Evolutionary conservation across 2,113 vertebrate genomes (phyloP).

Genomic region (Micronycteris hirsuta): DNA sequence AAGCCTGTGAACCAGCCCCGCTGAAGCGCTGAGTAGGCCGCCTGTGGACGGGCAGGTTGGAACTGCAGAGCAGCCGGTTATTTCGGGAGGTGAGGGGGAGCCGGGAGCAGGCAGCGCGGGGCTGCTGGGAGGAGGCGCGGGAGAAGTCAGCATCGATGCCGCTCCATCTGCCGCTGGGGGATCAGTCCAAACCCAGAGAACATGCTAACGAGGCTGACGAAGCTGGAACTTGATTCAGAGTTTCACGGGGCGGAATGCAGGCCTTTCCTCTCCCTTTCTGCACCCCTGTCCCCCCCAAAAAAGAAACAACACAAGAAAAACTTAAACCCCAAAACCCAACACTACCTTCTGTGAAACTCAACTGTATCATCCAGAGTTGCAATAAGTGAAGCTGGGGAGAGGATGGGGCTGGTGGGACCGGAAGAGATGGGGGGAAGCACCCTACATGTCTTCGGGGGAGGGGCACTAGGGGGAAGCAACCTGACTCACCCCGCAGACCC

Average conservation of each 20-base stretch:
- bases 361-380: not conserved
- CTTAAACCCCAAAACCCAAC: not conserved
- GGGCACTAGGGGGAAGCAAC: not conserved
- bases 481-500: accelerated
- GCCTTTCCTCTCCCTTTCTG: not conserved
- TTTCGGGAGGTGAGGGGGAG: not conserved
- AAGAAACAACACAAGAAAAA: not conserved
- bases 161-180: not conserved
- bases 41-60: accelerated
- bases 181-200: not conserved
- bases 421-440: accelerated
- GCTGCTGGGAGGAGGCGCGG: not conserved
- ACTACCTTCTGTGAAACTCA: not conserved
- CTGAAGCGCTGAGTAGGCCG: not conserved
- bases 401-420: not conserved
- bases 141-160: not conserved
- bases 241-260: not conserved
- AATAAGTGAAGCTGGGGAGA: not conserved
- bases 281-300: accelerated
- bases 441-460: not conserved
- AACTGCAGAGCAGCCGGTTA: not conserved
- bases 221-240: not conserved
- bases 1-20: not conserved
- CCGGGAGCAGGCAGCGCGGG: not conserved
- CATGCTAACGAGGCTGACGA: not conserved